These are phyloP conservation scores for Lacanobia wlatinum DNA, from an alignment of 2,888 invertebrate genomes.

Conservation along the genomic window DNA sequence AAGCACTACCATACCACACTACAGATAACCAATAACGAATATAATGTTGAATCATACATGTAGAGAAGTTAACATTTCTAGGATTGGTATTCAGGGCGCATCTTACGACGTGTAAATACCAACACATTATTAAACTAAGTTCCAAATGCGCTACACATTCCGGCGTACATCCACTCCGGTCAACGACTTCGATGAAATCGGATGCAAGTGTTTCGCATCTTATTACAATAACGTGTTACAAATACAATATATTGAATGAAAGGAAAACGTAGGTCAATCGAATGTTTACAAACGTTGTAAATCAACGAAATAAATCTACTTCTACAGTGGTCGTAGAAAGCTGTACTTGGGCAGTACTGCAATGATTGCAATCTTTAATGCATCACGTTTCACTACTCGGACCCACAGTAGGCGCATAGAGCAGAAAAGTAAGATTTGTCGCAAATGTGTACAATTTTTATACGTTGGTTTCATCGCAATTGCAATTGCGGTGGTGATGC, in stretches of 20 bases:
- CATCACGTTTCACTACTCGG: slow-evolving; percentile 34
- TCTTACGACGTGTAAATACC: slow-evolving; percentile 68
- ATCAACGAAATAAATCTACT: slow-evolving; percentile 17
- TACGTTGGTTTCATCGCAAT: slow-evolving; percentile 66
- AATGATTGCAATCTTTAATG: slow-evolving; percentile 42
- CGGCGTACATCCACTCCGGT: slow-evolving; percentile 54
- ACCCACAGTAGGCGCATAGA: slow-evolving; percentile 32
- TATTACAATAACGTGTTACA: slow-evolving; percentile 54
- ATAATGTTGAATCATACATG: slow-evolving; percentile 20
- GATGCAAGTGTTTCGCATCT: slow-evolving; percentile 61
- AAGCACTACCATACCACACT: slow-evolving; percentile 3
- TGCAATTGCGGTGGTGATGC: slow-evolving; percentile 60
- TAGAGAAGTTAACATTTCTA: slow-evolving; percentile 62
- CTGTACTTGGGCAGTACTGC: slow-evolving; percentile 8
- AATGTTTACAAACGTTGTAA: slow-evolving; percentile 13
- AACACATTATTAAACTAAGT: slow-evolving; percentile 63
- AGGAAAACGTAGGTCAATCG: slow-evolving; percentile 42
- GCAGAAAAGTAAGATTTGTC: slow-evolving; percentile 46
- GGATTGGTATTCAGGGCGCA: slow-evolving; percentile 72
- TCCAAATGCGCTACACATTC: slow-evolving; percentile 63
- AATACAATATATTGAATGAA: slow-evolving; percentile 39
- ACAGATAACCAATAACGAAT: slow-evolving; percentile 27
- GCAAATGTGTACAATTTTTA: slow-evolving; percentile 53
- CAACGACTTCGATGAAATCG: slow-evolving; percentile 63
- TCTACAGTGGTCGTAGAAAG: slow-evolving; percentile 31